These are phyloP conservation scores for Synanthedon vespiformis DNA, from an alignment of 2,888 invertebrate genomes.

Conservation along the genomic window DNA sequence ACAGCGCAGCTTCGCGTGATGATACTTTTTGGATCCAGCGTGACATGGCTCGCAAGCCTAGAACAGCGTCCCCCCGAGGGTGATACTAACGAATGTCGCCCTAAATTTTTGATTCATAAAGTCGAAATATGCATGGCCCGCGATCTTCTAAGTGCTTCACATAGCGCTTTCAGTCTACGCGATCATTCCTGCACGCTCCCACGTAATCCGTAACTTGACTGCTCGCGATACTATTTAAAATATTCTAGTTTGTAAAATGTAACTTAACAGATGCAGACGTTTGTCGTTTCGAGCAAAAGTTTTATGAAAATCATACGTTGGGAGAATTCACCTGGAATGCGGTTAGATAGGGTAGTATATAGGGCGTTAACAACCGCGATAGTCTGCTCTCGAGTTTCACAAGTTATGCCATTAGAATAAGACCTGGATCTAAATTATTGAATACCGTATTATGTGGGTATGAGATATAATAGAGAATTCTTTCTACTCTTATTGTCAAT, in stretches of 20 bases:
- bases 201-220: constrained; percentile 51
- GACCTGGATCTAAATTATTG: too few relatives aligned
- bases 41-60: constrained; percentile 47
- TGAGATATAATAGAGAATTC: too few relatives aligned
- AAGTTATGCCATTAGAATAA: too few relatives aligned
- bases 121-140: constrained; percentile 46
- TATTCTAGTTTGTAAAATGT: background rate
- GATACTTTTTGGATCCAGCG: background rate
- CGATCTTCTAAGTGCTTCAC: constrained; percentile 32
- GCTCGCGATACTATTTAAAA: background rate
- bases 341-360: constrained; percentile 46
- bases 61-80: constrained; percentile 52
- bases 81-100: constrained; percentile 61
- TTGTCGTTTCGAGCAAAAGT: background rate
- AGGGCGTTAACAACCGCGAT: constrained; percentile 27
- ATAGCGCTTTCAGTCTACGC: constrained; percentile 32
- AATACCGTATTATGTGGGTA: too few relatives aligned
- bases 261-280: background rate
- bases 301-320: constrained; percentile 8
- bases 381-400: too few relatives aligned
- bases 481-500: too few relatives aligned
- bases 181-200: constrained; percentile 40
- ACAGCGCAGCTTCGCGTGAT: constrained; percentile 12
- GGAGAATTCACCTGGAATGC: constrained; percentile 49
- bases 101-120: constrained; percentile 64